phyloP scores from a whole-genome alignment of 2,113 vertebrate species.

The Garra rufa region DNA sequence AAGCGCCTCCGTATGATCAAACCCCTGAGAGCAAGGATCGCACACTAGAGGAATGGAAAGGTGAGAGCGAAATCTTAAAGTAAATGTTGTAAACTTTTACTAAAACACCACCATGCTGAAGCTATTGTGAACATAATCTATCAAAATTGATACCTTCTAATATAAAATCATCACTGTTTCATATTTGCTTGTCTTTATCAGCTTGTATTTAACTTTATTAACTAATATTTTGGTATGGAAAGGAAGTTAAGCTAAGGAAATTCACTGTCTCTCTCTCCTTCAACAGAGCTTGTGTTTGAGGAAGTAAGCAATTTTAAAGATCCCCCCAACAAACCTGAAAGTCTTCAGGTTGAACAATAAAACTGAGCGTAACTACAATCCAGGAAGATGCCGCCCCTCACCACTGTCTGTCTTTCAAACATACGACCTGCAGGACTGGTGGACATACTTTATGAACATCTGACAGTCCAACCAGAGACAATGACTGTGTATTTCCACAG shows the following conservation, averaged over 20 bases:
- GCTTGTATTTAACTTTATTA: background rate
- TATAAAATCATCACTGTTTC: background rate
- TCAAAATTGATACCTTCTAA: background rate
- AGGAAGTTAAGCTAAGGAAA: too few relatives aligned
- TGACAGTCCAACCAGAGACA: slow-evolving; percentile 46
- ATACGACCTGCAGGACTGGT: slow-evolving; percentile 14
- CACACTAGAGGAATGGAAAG: slow-evolving; percentile 96
- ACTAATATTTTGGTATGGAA: background rate
- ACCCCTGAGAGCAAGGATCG: slow-evolving; percentile 91
- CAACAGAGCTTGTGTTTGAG: slow-evolving; percentile 90
- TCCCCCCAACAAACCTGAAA: slow-evolving; percentile 80
- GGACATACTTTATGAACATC: slow-evolving; percentile 35
- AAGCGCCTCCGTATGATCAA: slow-evolving; percentile 89
- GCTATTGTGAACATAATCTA: background rate
- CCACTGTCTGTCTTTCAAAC: slow-evolving; percentile 15
- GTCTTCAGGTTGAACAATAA: slow-evolving; percentile 89
- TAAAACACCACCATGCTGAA: background rate
- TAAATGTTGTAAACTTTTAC: background rate
- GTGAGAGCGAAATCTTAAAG: slow-evolving; percentile 68
- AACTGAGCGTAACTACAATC: slow-evolving; percentile 38
- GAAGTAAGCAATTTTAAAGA: slow-evolving; percentile 91
- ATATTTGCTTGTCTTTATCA: background rate
- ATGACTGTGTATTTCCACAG: slow-evolving; percentile 51
- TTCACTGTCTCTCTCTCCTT: background rate
- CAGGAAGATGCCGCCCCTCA: slow-evolving; percentile 31